Evolutionary conservation across 2,888 invertebrate genomes (phyloP).

Genomic region (Perizoma affinitatum): DNA sequence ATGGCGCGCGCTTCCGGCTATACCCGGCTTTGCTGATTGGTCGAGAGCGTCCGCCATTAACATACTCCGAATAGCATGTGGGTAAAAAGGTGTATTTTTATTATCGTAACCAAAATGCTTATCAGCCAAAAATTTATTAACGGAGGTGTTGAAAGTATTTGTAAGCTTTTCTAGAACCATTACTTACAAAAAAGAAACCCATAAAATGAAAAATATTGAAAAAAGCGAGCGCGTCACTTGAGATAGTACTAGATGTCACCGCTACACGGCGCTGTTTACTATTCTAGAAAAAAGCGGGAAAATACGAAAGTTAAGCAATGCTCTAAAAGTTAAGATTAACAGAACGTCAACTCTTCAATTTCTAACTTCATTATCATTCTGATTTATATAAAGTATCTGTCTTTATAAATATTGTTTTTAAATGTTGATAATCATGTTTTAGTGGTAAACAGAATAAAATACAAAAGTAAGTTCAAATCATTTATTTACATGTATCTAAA

Average conservation of each 20-base stretch:
- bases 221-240: slow-evolving; percentile 51
- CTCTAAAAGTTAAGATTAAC: too few species aligned
- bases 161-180: slow-evolving; percentile 12
- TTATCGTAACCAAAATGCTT: slow-evolving; percentile 37
- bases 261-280: slow-evolving; percentile 50
- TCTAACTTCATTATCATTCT: too few species aligned
- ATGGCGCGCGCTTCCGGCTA: slow-evolving; percentile 87
- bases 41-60: slow-evolving; percentile 65
- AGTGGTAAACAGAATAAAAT: background rate
- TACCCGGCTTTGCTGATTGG: slow-evolving; percentile 71
- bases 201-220: slow-evolving; percentile 38
- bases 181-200: slow-evolving; percentile 1
- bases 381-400: too few species aligned
- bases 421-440: too few species aligned
- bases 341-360: too few species aligned
- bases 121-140: slow-evolving; percentile 13
- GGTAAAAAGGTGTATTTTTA: slow-evolving; percentile 50
- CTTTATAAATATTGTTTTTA: too few species aligned
- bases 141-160: slow-evolving; percentile 52
- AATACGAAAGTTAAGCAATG: slow-evolving; percentile 28
- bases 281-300: slow-evolving; percentile 62
- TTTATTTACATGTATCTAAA: slow-evolving; percentile 60
- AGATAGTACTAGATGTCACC: slow-evolving; percentile 55
- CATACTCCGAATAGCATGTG: slow-evolving; percentile 71
- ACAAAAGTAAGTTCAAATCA: slow-evolving; percentile 46